Evolutionary conservation across 1,140 invertebrate genomes (phyloP).

Genomic region (Drosophila tani): DNA sequence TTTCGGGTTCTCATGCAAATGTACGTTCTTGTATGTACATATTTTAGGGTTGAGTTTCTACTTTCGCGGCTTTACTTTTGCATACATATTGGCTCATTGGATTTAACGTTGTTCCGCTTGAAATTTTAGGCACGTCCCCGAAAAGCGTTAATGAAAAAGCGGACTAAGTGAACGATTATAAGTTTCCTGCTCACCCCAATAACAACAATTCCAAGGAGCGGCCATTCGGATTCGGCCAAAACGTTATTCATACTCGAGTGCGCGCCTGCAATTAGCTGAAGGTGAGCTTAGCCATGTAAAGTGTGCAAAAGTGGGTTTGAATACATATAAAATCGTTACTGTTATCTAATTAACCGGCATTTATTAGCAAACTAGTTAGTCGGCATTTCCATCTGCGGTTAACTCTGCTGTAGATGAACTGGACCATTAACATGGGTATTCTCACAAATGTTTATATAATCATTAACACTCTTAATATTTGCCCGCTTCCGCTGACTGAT

Average conservation of each 20-base stretch:
- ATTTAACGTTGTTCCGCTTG: slow-evolving; percentile 9
- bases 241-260: slow-evolving; percentile 15
- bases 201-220: slow-evolving; percentile 32
- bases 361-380: slow-evolving; percentile 32
- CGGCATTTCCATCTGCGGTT: slow-evolving; percentile 3
- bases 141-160: slow-evolving; percentile 42
- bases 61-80: not conserved
- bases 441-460: not conserved
- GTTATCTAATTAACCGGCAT: slow-evolving; percentile 27
- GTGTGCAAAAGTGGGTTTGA: slow-evolving; percentile 22
- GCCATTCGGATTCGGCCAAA: slow-evolving; percentile 14
- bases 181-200: slow-evolving; percentile 26
- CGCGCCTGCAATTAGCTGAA: slow-evolving; percentile 17
- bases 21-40: slow-evolving; percentile 20
- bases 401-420: not conserved
- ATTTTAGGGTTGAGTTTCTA: slow-evolving; percentile 7
- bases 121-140: slow-evolving; percentile 38
- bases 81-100: slow-evolving; percentile 40
- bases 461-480: slow-evolving; percentile 8
- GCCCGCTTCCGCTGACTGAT: slow-evolving; percentile 7
- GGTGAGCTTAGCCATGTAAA: slow-evolving; percentile 25
- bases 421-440: not conserved
- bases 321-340: slow-evolving; percentile 3
- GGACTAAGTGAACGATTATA: slow-evolving; percentile 41
- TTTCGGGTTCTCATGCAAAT: slow-evolving; percentile 5